phyloP scores from a whole-genome alignment of 2,113 vertebrate genomes.

The Reinhardtius hippoglossoides region DNA sequence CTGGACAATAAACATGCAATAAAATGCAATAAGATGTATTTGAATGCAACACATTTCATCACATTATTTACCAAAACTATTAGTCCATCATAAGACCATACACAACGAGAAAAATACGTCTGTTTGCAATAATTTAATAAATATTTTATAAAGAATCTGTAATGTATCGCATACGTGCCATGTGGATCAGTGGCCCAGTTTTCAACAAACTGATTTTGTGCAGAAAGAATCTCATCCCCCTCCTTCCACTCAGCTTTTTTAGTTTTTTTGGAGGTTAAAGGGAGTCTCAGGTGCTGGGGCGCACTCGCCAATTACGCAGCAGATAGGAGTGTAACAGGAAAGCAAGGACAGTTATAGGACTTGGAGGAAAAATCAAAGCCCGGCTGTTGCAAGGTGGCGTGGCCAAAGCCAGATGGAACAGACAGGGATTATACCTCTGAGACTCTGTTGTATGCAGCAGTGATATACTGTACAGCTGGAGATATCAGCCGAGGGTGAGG shows the following conservation, averaged over 20 bases:
- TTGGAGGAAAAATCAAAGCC: slow-evolving; percentile 54
- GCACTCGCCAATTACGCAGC: slow-evolving; percentile 76
- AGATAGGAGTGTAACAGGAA: slow-evolving; percentile 70
- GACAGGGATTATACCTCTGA: slow-evolving; percentile 25
- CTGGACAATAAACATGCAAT: no score
- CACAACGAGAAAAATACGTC: neutral
- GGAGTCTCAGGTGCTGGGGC: slow-evolving; percentile 80
- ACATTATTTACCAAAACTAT: no score
- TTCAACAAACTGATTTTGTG: slow-evolving; percentile 42
- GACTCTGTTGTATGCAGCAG: slow-evolving; percentile 8
- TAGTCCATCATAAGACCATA: neutral
- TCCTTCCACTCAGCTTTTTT: slow-evolving; percentile 31
- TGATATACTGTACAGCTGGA: slow-evolving; percentile 7
- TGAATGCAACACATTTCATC: no score
- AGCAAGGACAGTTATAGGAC: slow-evolving; percentile 42
- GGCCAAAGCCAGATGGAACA: slow-evolving; percentile 37
- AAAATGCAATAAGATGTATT: no score
- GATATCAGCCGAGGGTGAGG: neutral
- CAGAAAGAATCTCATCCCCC: slow-evolving; percentile 48
- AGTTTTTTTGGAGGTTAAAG: slow-evolving; percentile 47
- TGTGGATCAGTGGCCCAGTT: slow-evolving; percentile 51
- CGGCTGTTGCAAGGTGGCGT: slow-evolving; percentile 32
- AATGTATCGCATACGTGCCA: slow-evolving; percentile 6
- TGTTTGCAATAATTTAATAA: neutral
- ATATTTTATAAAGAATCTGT: no score